These are phyloP conservation scores for Thaleichthys pacificus DNA, from an alignment of 2,797 vertebrate genomes.

Conservation along the genomic window DNA sequence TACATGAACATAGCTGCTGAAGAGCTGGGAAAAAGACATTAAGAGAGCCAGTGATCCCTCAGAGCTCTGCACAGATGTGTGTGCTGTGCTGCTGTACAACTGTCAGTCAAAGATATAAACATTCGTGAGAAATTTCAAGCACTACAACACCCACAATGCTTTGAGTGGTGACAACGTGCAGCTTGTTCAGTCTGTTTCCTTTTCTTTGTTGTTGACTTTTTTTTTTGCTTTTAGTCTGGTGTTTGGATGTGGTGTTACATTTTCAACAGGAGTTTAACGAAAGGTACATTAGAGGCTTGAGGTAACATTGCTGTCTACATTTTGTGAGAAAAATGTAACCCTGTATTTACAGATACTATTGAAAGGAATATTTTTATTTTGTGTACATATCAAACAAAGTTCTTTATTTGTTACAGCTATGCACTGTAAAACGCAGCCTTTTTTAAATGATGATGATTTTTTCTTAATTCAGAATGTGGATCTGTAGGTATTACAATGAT, in stretches of 20 bases:
- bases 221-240: conserved; percentile 75
- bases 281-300: conserved; percentile 82
- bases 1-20: conserved; percentile 99
- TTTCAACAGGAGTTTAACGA: conserved; percentile 76
- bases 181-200: conserved; percentile 80
- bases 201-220: conserved; percentile 52
- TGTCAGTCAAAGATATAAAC: conserved; percentile 60
- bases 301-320: conserved; percentile 87
- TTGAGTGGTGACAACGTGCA: conserved; percentile 83
- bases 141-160: conserved; percentile 82
- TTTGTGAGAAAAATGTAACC: conserved; percentile 83
- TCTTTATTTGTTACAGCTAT: conserved; percentile 99
- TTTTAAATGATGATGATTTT: conserved; percentile 89
- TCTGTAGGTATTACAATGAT: conserved; percentile 90
- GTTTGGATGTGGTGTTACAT: conserved; percentile 87
- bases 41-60: conserved; percentile 73
- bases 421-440: conserved; percentile 99
- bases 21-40: conserved; percentile 81
- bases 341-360: conserved; percentile 94
- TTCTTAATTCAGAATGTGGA: conserved; percentile 98
- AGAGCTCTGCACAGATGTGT: conserved; percentile 64
- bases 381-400: conserved; percentile 93
- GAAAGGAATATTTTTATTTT: conserved; percentile 99
- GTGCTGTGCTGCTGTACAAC: conserved; percentile 71
- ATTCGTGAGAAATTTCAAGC: conserved; percentile 70